A percentile compares a stretch with the other conserved stretches of the same genome.
Evolutionary conservation across 1,140 invertebrate species (phyloP).

Genomic region (Temnothorax nylanderi): DNA sequence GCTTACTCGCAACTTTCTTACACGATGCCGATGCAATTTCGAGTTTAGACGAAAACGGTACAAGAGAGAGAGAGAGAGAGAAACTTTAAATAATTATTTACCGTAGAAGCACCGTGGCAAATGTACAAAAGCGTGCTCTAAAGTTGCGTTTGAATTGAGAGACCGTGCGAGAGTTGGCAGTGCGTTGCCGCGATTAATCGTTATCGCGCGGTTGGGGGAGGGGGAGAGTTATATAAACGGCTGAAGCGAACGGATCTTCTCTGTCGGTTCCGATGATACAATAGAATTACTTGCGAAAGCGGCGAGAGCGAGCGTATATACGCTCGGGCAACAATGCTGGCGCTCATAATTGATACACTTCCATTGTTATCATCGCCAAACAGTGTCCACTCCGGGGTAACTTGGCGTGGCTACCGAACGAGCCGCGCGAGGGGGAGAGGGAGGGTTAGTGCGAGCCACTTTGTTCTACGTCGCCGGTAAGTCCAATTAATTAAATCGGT

Average conservation of each 20-base stretch:
- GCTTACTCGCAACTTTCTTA: slow-evolving; percentile 3
- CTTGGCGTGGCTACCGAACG: slow-evolving; percentile 14
- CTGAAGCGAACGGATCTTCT: slow-evolving; percentile 2
- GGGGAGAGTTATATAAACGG: neutral
- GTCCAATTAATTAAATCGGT: slow-evolving; percentile 73
- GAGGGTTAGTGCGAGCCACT: slow-evolving; percentile 6
- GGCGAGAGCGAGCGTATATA: neutral
- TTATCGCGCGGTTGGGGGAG: neutral
- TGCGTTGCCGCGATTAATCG: slow-evolving; percentile 38
- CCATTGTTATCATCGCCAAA: slow-evolving; percentile 49
- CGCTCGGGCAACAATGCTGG: slow-evolving; percentile 14
- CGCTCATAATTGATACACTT: slow-evolving; percentile 56
- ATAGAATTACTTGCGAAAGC: slow-evolving; percentile 37
- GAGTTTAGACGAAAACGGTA: slow-evolving; percentile 10
- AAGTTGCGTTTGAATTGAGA: slow-evolving; percentile 19
- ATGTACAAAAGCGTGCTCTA: neutral
- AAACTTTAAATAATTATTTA: neutral
- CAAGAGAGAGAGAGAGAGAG: neutral
- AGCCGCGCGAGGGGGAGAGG: neutral
- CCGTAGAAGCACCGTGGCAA: neutral
- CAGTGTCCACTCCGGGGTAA: slow-evolving; percentile 9
- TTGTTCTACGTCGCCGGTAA: slow-evolving; percentile 42
- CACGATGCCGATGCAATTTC: slow-evolving; percentile 13
- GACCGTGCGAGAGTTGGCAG: neutral
- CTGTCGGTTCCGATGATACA: slow-evolving; percentile 36